Conservation (phyloP, 1,140 invertebrate species). For the Liolophura sinensis region DNA sequence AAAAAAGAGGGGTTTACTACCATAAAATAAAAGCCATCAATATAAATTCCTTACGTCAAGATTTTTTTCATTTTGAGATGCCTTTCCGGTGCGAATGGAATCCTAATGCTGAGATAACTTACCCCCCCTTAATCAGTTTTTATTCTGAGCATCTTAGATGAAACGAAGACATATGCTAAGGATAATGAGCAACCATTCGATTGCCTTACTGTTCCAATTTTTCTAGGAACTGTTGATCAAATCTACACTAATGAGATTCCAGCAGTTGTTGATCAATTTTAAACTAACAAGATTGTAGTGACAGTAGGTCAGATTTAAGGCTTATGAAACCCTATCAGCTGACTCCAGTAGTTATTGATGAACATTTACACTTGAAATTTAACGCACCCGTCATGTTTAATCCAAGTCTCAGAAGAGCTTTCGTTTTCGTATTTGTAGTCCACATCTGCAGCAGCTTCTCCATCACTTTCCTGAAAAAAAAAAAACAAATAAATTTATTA, state of each 20-base stretch:
- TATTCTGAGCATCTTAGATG: background rate
- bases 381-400: constrained; percentile 50
- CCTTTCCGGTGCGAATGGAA: background rate
- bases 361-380: background rate
- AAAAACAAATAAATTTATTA: constrained; percentile 13
- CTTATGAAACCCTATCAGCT: background rate
- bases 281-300: too few species aligned
- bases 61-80: background rate
- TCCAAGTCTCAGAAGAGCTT: constrained; percentile 50
- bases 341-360: background rate
- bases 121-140: too few species aligned
- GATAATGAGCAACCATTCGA: too few species aligned
- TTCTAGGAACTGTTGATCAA: too few species aligned
- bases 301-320: background rate
- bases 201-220: too few species aligned
- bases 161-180: too few species aligned
- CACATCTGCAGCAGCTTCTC: constrained; percentile 10
- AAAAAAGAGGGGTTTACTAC: too few species aligned
- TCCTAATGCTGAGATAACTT: background rate
- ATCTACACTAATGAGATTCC: too few species aligned
- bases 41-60: too few species aligned
- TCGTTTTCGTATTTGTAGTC: constrained; percentile 23
- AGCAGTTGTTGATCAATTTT: too few species aligned
- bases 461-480: constrained; percentile 30
- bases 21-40: too few species aligned